Base-by-base conservation (phyloP, 2,888 invertebrate genomes). In the Xestia xanthographa region DNA sequence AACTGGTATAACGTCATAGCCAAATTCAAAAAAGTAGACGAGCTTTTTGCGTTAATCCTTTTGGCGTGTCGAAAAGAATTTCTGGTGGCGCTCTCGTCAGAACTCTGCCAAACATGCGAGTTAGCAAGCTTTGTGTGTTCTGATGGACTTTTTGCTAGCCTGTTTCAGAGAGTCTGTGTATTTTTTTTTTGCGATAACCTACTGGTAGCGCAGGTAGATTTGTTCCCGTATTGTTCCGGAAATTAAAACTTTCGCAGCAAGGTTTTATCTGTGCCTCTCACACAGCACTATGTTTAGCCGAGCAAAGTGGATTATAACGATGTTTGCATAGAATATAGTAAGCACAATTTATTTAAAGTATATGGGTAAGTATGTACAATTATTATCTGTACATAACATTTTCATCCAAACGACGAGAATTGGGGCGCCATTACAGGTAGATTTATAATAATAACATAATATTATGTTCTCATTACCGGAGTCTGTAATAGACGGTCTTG, bases 71-170 rank as follows among this genome's bases (percentile, higher is more conserved):
- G 69, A 63, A 74, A 75, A 70, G 43, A 72, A 70, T 70, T 82
- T 69, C 34, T 29, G 48, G n/a, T 56, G 45, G 38, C 12, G 65
- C 38, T 68, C 58, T 50, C 48, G 63, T 68, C 60, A 56, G 50
- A 60, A 22, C 12, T 72, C 58, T 66, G 48, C 22, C 66, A 53
- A 71, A 76, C 48, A 77, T 48, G 58, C 71, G 69, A 79, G 84
- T 83, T 86, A 76, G 76, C 73, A 50, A 53, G 80, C 84, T 83
- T 77, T 83, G 66, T 77, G 60, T 53, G 69, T 58, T 66, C 20
- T 56, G 66, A 75, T 75, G 38, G 43, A 77, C 66, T 79, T 84
- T 83, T 83, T 86, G 76, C 70, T 58, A 73, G 62, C 43, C 22
- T 65, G 67, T 76, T 83, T 67, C 79, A 70, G 38, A 17, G 17